phyloP scores from a whole-genome alignment of 2,113 vertebrate genomes.

The rat (Rattus norvegicus) region DNA sequence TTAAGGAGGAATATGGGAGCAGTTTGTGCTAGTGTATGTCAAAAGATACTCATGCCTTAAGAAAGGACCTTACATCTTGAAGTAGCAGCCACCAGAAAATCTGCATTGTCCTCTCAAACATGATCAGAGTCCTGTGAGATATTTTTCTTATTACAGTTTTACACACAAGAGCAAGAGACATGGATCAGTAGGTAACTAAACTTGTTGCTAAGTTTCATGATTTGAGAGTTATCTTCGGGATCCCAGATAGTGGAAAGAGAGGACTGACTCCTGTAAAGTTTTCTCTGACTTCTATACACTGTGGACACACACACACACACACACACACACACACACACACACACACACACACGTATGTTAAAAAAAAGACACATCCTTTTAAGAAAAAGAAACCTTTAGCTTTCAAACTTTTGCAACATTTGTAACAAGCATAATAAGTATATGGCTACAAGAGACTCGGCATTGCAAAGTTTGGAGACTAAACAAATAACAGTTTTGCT shows the following conservation, averaged over 20 bases:
- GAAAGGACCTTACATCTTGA: not conserved
- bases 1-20: not conserved
- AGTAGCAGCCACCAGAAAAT: not conserved
- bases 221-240: not conserved
- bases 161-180: not conserved
- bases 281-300: not conserved
- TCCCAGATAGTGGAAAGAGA: not conserved
- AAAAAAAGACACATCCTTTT: not conserved
- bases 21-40: not conserved
- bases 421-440: not conserved
- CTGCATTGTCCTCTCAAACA: not conserved
- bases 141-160: not conserved
- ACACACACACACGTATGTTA: not conserved
- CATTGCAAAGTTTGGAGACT: not conserved
- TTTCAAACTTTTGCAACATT: constrained; percentile 2
- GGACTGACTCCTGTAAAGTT: not conserved
- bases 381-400: not conserved
- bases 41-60: not conserved
- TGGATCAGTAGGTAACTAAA: not conserved
- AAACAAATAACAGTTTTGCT: not conserved
- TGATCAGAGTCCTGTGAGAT: not conserved
- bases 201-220: not conserved
- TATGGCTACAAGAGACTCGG: not conserved
- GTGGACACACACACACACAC: not conserved
- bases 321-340: not conserved